phyloP scores from a whole-genome alignment of 2,797 vertebrate species.

The Thaleichthys pacificus region DNA sequence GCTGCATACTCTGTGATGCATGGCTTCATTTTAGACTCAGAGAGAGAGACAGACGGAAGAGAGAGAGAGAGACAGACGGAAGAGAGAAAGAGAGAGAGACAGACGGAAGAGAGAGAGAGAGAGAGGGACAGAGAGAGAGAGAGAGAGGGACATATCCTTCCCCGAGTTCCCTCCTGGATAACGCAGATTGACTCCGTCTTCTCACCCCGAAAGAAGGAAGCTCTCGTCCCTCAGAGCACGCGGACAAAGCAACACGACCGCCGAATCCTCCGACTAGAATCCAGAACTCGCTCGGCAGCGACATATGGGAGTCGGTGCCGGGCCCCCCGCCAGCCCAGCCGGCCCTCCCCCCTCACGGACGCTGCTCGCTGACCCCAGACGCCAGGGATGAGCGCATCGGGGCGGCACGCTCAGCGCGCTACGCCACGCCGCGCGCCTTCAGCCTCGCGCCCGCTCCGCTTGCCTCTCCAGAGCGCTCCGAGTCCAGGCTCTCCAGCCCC shows the following conservation, averaged over 20 bases:
- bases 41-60: no score
- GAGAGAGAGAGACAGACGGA: no score
- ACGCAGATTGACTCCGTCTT: conserved; percentile 27
- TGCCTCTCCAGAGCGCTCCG: conserved; percentile 43
- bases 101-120: no score
- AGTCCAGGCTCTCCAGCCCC: neutral
- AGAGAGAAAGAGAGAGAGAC: no score
- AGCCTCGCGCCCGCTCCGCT: conserved; percentile 44
- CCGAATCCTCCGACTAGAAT: conserved; percentile 24
- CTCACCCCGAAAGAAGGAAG: conserved; percentile 34
- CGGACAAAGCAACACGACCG: conserved; percentile 25
- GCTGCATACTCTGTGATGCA: conserved; percentile 58
- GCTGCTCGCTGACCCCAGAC: conserved; percentile 45
- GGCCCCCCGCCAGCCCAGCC: conserved; percentile 10
- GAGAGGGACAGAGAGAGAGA: no score
- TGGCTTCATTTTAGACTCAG: conserved; percentile 57
- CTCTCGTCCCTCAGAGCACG: conserved; percentile 20
- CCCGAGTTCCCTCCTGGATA: neutral
- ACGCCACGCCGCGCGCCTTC: conserved; percentile 60
- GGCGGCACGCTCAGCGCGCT: conserved; percentile 43
- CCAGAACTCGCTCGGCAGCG: conserved; percentile 20
- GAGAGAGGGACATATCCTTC: neutral
- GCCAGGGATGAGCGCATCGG: conserved; percentile 45
- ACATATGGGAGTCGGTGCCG: conserved; percentile 24
- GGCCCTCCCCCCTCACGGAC: conserved; percentile 35